These are phyloP conservation scores for Campaea margaritaria DNA, from an alignment of 2,888 invertebrate genomes.

Conservation along the genomic window DNA sequence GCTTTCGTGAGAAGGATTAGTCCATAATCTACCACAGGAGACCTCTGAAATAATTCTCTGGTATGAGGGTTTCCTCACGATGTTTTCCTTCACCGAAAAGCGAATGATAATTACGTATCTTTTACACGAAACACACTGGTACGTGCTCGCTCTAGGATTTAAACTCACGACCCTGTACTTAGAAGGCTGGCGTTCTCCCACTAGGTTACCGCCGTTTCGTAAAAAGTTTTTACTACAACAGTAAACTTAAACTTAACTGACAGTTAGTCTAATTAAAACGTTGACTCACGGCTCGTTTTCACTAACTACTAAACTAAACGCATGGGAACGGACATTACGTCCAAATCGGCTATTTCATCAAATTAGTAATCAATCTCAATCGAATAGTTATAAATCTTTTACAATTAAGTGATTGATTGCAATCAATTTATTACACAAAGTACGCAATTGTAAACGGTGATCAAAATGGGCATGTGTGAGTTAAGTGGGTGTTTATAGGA, in stretches of 20 bases:
- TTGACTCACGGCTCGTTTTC: conserved; percentile 8
- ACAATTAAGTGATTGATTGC: conserved; percentile 21
- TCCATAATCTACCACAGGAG: too few relatives aligned
- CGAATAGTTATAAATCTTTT: conserved; percentile 21
- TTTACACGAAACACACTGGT: too few relatives aligned
- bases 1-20: too few relatives aligned
- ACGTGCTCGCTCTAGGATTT: too few relatives aligned
- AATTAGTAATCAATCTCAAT: conserved; percentile 27
- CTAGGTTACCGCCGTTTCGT: too few relatives aligned
- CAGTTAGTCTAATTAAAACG: conserved; percentile 23
- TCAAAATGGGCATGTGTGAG: background rate
- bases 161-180: too few relatives aligned
- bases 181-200: too few relatives aligned
- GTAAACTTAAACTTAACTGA: conserved; percentile 8
- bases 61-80: too few relatives aligned
- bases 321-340: conserved; percentile 5
- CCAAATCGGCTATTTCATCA: conserved; percentile 14
- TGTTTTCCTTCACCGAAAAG: too few relatives aligned
- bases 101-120: too few relatives aligned
- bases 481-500: too few relatives aligned
- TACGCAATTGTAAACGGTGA: conserved; percentile 7
- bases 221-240: background rate
- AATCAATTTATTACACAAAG: conserved; percentile 12
- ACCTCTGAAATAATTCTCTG: too few relatives aligned
- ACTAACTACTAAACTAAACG: background rate